phyloP scores from a whole-genome alignment of 2,113 vertebrate species.

The Semicossyphus pulcher region DNA sequence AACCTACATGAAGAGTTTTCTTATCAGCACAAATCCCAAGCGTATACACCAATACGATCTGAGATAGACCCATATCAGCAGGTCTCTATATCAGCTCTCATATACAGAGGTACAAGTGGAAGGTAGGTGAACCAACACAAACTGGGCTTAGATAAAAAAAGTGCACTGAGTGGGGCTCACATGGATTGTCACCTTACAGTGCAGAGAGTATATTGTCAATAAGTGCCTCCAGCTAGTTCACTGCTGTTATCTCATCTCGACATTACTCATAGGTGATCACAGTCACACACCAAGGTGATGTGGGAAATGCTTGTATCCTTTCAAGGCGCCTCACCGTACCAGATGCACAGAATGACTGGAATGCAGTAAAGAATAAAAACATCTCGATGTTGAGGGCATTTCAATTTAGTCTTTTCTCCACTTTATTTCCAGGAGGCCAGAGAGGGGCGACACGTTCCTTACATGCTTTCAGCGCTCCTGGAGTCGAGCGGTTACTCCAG shows the following conservation, averaged over 20 bases:
- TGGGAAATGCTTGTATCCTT: background rate
- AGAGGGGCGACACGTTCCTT: conserved; percentile 35
- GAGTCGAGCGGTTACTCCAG: conserved; percentile 20
- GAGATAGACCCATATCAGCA: no score
- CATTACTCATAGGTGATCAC: background rate
- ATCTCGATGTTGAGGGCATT: conserved; percentile 2
- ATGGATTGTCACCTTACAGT: conserved; percentile 28
- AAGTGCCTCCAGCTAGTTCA: conserved; percentile 19
- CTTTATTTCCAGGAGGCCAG: conserved; percentile 45
- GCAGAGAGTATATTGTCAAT: conserved; percentile 22
- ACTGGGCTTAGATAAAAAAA: background rate
- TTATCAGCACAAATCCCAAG: no score
- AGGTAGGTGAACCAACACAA: background rate
- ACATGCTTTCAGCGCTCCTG: conserved; percentile 23
- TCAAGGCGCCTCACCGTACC: background rate
- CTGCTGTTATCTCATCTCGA: background rate
- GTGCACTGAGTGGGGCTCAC: background rate
- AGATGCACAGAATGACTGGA: conserved; percentile 12
- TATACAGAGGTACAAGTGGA: background rate
- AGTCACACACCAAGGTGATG: background rate
- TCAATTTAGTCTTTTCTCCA: conserved; percentile 1
- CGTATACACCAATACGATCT: no score
- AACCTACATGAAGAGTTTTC: no score
- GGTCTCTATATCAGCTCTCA: no score
- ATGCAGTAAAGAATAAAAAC: conserved; percentile 12